phyloP scores from a whole-genome alignment of 2,888 invertebrate species.

The Terebella lapidaria region DNA sequence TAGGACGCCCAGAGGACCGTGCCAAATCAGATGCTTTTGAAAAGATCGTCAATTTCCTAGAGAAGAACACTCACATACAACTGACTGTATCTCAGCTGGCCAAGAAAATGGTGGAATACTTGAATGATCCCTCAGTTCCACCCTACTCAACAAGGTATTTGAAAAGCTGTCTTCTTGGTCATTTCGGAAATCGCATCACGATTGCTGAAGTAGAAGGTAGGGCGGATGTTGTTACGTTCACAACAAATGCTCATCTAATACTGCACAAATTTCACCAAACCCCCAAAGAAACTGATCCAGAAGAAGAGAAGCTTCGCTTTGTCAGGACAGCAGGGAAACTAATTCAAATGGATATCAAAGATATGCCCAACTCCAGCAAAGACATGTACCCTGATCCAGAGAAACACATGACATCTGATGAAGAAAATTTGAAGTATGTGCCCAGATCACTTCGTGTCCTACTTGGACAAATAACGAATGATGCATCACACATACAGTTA shows the following conservation, averaged over 20 bases:
- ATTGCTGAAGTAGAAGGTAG: not conserved
- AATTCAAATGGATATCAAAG: not conserved
- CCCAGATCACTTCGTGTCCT: not conserved
- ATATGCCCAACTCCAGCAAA: not conserved
- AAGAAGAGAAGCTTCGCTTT: not conserved
- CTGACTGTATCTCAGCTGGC: not conserved
- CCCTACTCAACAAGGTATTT: not conserved
- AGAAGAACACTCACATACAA: not conserved
- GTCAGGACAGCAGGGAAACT: not conserved
- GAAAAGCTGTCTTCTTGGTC: not conserved
- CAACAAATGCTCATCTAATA: not conserved
- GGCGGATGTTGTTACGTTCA: not conserved
- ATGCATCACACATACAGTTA: slow-evolving; percentile 6
- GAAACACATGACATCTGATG: not conserved
- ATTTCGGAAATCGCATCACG: not conserved
- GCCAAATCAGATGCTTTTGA: not conserved
- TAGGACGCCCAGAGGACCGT: not conserved
- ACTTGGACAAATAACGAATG: not conserved
- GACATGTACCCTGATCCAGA: not conserved
- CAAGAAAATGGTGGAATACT: not conserved
- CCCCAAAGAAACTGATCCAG: not conserved
- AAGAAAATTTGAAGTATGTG: not conserved
- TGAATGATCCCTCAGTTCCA: not conserved
- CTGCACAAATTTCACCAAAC: not conserved
- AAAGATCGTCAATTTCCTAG: not conserved